These are phyloP conservation scores for Ceuthmochares aereus DNA, from an alignment of 2,113 vertebrate genomes.

Conservation along the genomic window DNA sequence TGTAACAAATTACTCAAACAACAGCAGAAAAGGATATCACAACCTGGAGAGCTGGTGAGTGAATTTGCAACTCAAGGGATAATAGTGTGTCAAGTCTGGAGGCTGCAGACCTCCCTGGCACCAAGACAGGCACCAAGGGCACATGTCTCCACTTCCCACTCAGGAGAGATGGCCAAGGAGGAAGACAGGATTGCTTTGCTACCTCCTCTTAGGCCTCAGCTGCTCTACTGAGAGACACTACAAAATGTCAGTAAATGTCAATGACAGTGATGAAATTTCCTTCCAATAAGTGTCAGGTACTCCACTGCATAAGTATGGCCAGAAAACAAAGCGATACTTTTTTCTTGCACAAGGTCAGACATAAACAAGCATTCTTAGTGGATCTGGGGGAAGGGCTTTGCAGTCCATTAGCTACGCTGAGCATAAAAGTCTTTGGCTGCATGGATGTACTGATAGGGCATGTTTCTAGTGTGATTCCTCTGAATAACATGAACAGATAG, in stretches of 20 bases:
- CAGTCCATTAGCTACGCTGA: not conserved
- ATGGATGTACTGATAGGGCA: not conserved
- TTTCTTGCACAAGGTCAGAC: not conserved
- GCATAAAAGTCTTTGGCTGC: not conserved
- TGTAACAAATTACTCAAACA: not conserved
- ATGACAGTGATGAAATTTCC: not conserved
- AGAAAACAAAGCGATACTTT: not conserved
- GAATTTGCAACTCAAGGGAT: not conserved
- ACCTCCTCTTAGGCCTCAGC: not conserved
- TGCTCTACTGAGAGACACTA: not conserved
- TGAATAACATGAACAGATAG: not conserved
- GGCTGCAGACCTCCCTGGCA: not conserved
- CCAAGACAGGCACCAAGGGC: not conserved
- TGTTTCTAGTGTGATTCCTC: not conserved
- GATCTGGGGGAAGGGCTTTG: not conserved
- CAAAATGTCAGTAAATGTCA: not conserved
- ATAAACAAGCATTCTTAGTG: not conserved
- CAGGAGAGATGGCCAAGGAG: not conserved
- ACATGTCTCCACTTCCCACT: not conserved
- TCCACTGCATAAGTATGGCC: accelerated
- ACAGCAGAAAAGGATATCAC: not conserved
- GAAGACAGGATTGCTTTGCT: not conserved
- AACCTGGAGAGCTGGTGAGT: not conserved
- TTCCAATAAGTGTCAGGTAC: not conserved
- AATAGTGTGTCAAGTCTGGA: not conserved